Evolutionary conservation across 2,888 invertebrate species (phyloP).

Genomic region (Coleophora deauratella): DNA sequence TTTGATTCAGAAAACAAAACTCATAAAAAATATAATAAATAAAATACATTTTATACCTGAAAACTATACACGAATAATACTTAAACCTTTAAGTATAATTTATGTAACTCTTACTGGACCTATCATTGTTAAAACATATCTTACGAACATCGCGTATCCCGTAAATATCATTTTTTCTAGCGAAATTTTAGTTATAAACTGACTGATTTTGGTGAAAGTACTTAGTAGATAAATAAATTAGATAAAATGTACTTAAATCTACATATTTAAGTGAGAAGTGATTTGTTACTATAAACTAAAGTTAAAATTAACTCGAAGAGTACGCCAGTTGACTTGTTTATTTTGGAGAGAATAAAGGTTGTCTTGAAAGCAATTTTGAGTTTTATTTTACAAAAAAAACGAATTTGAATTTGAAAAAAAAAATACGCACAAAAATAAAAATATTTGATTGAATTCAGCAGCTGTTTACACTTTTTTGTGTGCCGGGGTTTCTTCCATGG

Average conservation of each 20-base stretch:
- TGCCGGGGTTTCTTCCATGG: neutral
- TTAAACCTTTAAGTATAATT: too few relatives aligned
- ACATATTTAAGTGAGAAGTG: conserved; percentile 36
- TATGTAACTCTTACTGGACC: too few relatives aligned
- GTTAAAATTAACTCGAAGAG: conserved; percentile 65
- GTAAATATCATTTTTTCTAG: neutral
- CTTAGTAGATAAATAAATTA: conserved; percentile 40
- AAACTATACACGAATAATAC: too few relatives aligned
- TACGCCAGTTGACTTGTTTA: conserved; percentile 67
- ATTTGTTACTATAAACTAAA: conserved; percentile 57
- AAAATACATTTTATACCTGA: too few relatives aligned
- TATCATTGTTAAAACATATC: neutral
- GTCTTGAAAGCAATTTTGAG: conserved; percentile 50
- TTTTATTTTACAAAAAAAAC: conserved; percentile 25
- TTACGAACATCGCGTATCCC: neutral
- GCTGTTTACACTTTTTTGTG: neutral
- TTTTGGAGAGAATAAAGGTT: conserved; percentile 70
- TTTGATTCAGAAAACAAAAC: neutral
- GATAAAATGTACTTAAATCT: conserved; percentile 34
- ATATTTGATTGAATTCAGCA: neutral
- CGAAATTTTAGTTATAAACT: conserved; percentile 25
- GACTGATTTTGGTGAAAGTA: conserved; percentile 38
- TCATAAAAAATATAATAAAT: too few relatives aligned
- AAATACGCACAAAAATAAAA: neutral
- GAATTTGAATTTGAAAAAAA: neutral